Conservation (phyloP, 2,797 vertebrate species). For the Anguilla pacifica region DNA sequence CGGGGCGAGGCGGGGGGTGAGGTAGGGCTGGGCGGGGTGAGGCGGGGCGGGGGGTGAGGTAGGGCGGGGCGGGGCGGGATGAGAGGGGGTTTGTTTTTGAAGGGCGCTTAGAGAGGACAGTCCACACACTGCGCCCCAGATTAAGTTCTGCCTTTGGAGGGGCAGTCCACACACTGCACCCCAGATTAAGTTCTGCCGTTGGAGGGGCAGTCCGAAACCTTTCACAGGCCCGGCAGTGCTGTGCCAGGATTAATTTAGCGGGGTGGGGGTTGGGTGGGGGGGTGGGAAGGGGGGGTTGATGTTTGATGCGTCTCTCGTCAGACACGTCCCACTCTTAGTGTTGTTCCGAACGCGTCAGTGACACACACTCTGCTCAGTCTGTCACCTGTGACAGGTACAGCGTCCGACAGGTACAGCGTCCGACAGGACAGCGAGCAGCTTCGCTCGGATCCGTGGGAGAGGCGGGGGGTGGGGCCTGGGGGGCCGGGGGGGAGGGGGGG, state of each 20-base stretch:
- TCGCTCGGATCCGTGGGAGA: not conserved
- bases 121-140: slow-evolving; percentile 16
- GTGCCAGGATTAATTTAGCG: not conserved
- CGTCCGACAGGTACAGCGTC: too few relatives aligned
- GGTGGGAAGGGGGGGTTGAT: not conserved
- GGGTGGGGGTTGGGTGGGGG: too few relatives aligned
- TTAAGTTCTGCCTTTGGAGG: too few relatives aligned
- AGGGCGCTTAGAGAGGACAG: slow-evolving; percentile 35
- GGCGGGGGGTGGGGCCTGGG: not conserved
- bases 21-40: not conserved
- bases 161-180: too few relatives aligned
- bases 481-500: not conserved
- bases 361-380: not conserved
- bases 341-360: too few relatives aligned
- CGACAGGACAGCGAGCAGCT: not conserved
- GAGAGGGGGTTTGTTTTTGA: slow-evolving; percentile 10
- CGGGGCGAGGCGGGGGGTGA: too few relatives aligned
- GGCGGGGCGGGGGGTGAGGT: too few relatives aligned
- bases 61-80: not conserved
- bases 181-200: slow-evolving; percentile 10
- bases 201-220: not conserved
- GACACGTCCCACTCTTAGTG: too few relatives aligned
- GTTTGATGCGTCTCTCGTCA: too few relatives aligned
- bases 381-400: not conserved
- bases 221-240: slow-evolving; percentile 12